phyloP scores from a whole-genome alignment of 2,113 vertebrate species.

The Gallinago jamesoni region DNA sequence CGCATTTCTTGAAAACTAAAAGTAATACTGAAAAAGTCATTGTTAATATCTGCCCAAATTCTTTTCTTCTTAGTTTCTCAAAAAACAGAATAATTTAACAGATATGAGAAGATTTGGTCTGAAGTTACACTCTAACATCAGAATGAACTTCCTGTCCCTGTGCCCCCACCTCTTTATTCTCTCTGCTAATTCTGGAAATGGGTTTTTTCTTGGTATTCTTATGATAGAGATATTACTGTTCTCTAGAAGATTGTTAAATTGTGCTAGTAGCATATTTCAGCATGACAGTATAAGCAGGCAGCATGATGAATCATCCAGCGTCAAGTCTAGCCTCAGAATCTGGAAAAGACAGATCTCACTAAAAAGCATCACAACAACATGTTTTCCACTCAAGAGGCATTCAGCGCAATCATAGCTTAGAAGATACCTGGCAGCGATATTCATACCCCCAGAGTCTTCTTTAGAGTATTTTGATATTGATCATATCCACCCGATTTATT shows the following conservation, averaged over 20 bases:
- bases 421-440: background rate
- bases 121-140: background rate
- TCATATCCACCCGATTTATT: background rate
- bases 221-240: fast-evolving
- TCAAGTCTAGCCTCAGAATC: background rate
- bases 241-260: background rate
- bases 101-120: background rate
- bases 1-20: background rate
- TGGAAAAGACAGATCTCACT: background rate
- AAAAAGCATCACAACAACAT: background rate
- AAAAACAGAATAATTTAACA: background rate
- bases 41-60: background rate
- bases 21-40: background rate
- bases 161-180: background rate
- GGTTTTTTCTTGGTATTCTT: background rate
- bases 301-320: background rate
- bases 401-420: background rate
- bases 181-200: background rate
- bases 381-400: background rate
- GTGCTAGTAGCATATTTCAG: background rate
- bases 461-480: background rate
- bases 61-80: background rate
- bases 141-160: background rate
- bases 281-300: background rate
- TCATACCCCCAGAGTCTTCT: background rate